These are phyloP conservation scores for Takifugu flavidus DNA, from an alignment of 2,113 vertebrate genomes.

Conservation along the genomic window DNA sequence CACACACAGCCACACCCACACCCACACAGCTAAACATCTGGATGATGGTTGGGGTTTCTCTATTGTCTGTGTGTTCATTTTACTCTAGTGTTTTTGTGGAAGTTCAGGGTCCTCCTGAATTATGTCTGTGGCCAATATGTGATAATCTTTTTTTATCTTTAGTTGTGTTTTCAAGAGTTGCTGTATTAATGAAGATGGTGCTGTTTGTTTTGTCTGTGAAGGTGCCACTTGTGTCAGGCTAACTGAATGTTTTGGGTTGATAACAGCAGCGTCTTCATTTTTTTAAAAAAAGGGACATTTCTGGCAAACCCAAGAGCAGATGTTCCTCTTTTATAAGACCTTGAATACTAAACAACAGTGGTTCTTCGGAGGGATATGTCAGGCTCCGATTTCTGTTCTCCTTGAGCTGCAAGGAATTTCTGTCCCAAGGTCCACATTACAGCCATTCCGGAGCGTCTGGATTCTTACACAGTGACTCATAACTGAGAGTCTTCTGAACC, in stretches of 20 bases:
- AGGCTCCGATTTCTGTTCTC: slow-evolving; percentile 50
- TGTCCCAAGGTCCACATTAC: slow-evolving; percentile 58
- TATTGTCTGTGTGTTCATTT: too few relatives aligned
- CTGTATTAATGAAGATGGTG: too few relatives aligned
- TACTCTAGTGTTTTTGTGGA: too few relatives aligned
- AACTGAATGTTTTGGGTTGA: slow-evolving; percentile 13
- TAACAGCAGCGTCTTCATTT: background rate
- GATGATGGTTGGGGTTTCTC: too few relatives aligned
- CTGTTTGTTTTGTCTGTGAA: slow-evolving; percentile 23
- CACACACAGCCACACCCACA: background rate
- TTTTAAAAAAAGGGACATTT: too few relatives aligned
- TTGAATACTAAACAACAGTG: slow-evolving; percentile 16
- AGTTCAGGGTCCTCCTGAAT: too few relatives aligned
- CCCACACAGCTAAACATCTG: background rate
- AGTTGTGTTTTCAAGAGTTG: too few relatives aligned
- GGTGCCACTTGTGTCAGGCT: background rate
- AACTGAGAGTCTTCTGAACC: too few relatives aligned
- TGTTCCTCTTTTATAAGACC: background rate
- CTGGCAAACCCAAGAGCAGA: background rate
- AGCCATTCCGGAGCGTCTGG: slow-evolving; percentile 59
- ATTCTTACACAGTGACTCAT: slow-evolving; percentile 41
- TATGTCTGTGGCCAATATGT: too few relatives aligned
- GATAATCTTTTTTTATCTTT: too few relatives aligned
- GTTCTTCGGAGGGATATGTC: slow-evolving; percentile 56
- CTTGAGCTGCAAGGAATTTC: slow-evolving; percentile 53